Evolutionary conservation across 1,140 invertebrate genomes (phyloP).

Genomic region (Conus ventricosus): DNA sequence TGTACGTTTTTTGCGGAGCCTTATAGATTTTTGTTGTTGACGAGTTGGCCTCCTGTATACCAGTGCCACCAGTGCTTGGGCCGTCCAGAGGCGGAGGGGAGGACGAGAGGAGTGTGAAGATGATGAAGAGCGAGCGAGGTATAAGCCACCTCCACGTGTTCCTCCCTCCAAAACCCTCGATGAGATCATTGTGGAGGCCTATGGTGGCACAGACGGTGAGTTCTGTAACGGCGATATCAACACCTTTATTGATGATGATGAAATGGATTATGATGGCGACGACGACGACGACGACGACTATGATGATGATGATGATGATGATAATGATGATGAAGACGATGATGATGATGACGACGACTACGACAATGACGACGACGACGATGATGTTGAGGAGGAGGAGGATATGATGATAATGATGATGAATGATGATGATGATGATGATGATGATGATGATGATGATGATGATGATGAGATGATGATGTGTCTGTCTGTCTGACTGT

Average conservation of each 20-base stretch:
- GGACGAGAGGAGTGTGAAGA: background rate
- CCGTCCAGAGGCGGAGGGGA: background rate
- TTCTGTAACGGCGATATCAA: background rate
- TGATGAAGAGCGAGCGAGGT: background rate
- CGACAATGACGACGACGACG: background rate
- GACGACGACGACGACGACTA: background rate
- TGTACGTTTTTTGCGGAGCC: too few species aligned
- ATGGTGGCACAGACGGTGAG: background rate
- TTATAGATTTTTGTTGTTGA: too few species aligned
- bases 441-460: background rate
- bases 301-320: background rate
- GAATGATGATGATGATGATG: background rate
- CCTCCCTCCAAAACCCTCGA: background rate
- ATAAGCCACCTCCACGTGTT: background rate
- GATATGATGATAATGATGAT: background rate
- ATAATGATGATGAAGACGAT: background rate
- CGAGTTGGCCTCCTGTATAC: too few species aligned
- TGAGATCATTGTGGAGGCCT: constrained; percentile 6
- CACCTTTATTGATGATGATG: background rate
- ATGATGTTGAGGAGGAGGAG: background rate
- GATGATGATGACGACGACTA: background rate
- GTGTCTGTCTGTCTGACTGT: too few species aligned
- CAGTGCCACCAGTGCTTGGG: background rate
- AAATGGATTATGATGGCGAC: background rate
- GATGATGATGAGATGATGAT: background rate